Percentiles rank a stretch among this genome's conserved stretches.
Conservation (phyloP, 2,888 invertebrate species). For the Melieria crassipennis region DNA sequence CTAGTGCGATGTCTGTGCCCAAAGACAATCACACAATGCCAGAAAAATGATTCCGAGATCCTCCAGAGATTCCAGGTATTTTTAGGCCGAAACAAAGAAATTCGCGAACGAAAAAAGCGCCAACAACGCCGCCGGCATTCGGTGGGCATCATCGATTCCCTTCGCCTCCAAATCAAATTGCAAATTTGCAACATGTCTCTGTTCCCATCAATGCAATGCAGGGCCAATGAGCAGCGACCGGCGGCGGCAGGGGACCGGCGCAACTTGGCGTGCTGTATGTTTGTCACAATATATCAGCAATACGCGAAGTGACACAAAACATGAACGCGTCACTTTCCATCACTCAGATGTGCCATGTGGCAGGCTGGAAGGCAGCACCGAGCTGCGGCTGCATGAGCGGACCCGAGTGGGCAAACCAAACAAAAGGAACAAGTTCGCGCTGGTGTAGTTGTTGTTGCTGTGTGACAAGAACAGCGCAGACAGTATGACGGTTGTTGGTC, state of each 20-base stretch:
- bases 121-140: no score
- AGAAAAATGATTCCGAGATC: no score
- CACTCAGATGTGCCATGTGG: conserved; percentile 59
- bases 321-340: conserved; percentile 64
- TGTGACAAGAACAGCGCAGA: conserved; percentile 50
- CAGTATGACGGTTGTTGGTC: conserved; percentile 50
- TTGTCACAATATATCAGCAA: conserved; percentile 63
- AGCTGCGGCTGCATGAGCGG: neutral
- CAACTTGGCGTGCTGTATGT: conserved; percentile 46
- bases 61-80: no score
- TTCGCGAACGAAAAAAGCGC: no score
- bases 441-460: conserved; percentile 31
- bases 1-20: no score
- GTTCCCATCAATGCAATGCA: neutral
- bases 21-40: no score
- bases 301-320: conserved; percentile 62
- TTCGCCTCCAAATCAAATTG: no score
- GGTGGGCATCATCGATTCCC: no score
- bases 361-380: conserved; percentile 5
- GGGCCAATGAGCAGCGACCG: neutral
- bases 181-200: no score
- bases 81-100: no score
- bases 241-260: conserved; percentile 1
- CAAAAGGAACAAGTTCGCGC: neutral
- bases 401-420: neutral